These are phyloP conservation scores for Abramis brama DNA, from an alignment of 2,113 vertebrate genomes.

Conservation along the genomic window DNA sequence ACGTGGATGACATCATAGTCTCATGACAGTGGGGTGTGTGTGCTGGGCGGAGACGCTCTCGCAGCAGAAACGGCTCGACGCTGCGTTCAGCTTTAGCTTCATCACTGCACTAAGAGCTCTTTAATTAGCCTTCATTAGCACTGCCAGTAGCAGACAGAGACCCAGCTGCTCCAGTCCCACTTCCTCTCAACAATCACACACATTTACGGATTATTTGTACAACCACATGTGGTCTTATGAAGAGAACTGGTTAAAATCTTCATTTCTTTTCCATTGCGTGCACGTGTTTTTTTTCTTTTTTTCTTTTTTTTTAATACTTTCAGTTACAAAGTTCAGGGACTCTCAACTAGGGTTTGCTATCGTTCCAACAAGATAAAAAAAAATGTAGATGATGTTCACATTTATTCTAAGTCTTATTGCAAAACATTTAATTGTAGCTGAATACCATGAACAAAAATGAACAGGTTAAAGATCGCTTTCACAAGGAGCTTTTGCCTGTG, in stretches of 20 bases:
- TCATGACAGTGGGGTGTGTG: constrained; percentile 40
- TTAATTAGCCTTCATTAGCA: constrained; percentile 58
- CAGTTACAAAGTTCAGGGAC: background rate
- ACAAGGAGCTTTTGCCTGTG: no score
- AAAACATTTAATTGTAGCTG: no score
- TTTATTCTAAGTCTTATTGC: no score
- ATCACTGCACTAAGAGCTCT: constrained; percentile 53
- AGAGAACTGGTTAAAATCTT: background rate
- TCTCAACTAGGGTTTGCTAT: background rate
- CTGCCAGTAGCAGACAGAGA: constrained; percentile 45
- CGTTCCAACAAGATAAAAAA: no score
- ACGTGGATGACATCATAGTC: constrained; percentile 47
- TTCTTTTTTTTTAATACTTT: background rate
- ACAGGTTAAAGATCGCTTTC: no score
- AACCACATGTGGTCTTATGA: background rate
- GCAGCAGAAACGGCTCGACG: constrained; percentile 36
- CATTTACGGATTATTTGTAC: constrained; percentile 14
- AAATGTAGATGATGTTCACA: no score
- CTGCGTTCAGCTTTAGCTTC: constrained; percentile 51
- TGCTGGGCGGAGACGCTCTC: constrained; percentile 19
- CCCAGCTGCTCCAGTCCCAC: constrained; percentile 50
- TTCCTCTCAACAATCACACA: constrained; percentile 9
- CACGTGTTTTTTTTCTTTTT: no score
- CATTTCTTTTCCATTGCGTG: background rate
- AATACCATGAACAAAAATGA: no score